Evolutionary conservation across 2,888 invertebrate species (phyloP), one percentile per base, ranked within the genome.

Genomic region (Agrenia bidenticulata): DNA sequence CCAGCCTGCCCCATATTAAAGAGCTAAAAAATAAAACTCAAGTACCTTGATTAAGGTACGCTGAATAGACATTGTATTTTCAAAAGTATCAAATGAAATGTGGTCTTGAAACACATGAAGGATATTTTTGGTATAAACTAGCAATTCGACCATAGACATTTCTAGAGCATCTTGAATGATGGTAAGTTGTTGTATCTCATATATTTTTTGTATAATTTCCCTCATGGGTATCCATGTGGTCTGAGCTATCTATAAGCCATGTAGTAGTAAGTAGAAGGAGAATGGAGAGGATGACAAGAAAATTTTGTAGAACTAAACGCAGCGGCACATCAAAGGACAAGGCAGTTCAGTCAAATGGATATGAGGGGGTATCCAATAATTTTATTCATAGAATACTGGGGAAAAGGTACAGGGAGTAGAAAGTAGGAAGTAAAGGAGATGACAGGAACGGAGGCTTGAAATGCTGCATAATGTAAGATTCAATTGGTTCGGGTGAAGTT

Each of bases 341-440:
- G 51, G n/a, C 54, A 54, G 24, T 23, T 54, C 17, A 54, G 54
- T 54, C 32, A n/a, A 27, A 51, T 21, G 23, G 53, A 51, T 51
- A 24, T 51, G 53, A 26, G 26, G 15, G n/a, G 15, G 51, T 51
- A 51, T 51, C 27, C 24, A 53, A 54, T 61, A 61, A 61, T 61
- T 61, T 54, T 61, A 61, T 61, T 61, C 61, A 61, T 61, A 24
- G 61, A 61, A 61, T 61, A 37, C 53, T 21, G 45, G 19, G 45
- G 19, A 45, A n/a, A 45, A 17, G 45, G 19, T 17, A 15, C 45
- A 45, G n/a, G n/a, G n/a, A 45, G 9, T 19, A n/a, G 15, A 7
- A 45, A 45, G n/a, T 45, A 5, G 19, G 45, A 45, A n/a, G 32
- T 32, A 32, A 32, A 45, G 45, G 45, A 45, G n/a, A 45, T 45